Base-by-base conservation (phyloP, 2,113 vertebrate species). In the Bolborhynchus lineola region DNA sequence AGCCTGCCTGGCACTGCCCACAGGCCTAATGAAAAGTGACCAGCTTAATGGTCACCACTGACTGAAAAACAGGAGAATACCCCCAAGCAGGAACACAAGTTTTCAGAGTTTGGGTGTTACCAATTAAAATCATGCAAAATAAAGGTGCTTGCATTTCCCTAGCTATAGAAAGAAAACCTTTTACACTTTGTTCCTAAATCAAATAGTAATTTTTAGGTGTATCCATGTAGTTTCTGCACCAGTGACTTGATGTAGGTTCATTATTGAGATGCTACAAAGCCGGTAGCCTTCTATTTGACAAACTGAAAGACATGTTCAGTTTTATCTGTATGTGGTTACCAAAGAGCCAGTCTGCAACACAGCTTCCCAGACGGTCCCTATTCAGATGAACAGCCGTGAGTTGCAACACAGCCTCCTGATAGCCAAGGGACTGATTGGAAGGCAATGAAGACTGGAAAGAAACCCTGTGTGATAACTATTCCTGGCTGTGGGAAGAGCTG, bases 71-170 rank as follows among this genome's bases (percentile, higher is more conserved):
- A 19, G 79, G 47, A 65, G 60, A 72, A 41, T 7, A 31, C 1
- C 19, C 19, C 29, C 9, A 0, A 0, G 29, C 21, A 3, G 16
- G 35, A 79, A 55, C 1, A 25, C 33, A 23, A 21, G 17, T 9
- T 29, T 35, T 15, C 21, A 20, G 25, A n/a, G 71, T 16, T 49
- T 3, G 16, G 10, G 37, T 24, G 53, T 5, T 50, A 15, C 10
- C 11, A 39, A 28, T 11, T 42, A 68, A 64, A 49, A 4, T 1
- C 2, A 0, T 8, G 7, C 1, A 16, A 21, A 49, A 50, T 28
- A n/a, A 52, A 55, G 13, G 10, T 0, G 1, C 17, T n/a, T 15
- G 49, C 0, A 0, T 25, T 62, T 64, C 62, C 46, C 19, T 20
- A 11, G 52, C n/a, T 67, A n/a, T 31, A 31, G 63, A 24, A 28